Conservation (phyloP, 1,140 invertebrate species). For the Frieseomelitta varia region DNA sequence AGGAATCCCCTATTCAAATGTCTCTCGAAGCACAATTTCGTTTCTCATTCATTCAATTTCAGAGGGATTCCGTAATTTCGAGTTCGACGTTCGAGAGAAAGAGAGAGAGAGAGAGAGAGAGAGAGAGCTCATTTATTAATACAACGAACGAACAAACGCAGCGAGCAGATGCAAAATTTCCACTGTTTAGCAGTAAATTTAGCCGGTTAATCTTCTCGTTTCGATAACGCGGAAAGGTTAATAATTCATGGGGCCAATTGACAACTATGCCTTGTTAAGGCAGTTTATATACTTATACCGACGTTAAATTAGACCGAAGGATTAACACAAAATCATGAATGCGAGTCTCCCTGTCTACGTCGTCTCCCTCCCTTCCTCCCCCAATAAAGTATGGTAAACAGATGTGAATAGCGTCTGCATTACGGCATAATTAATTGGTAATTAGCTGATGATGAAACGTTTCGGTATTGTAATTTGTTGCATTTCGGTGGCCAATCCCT, state of each 20-base stretch:
- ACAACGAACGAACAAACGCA: not conserved
- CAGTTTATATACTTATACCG: not conserved
- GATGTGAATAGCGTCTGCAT: not conserved
- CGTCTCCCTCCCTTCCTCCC: too few species aligned
- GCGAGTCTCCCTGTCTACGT: too few species aligned
- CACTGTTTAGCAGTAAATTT: not conserved
- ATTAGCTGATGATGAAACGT: not conserved
- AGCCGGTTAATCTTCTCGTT: not conserved
- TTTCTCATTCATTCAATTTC: not conserved
- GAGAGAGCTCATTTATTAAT: not conserved
- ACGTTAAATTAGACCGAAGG: not conserved
- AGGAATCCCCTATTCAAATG: too few species aligned
- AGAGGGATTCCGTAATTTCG: not conserved
- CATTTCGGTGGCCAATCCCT: not conserved
- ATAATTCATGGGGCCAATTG: not conserved
- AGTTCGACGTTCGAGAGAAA: too few species aligned
- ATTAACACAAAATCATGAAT: not conserved
- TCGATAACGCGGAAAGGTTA: not conserved
- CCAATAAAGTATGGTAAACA: not conserved
- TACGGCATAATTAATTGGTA: not conserved
- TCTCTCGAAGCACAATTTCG: too few species aligned
- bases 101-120: too few species aligned
- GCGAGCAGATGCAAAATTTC: not conserved
- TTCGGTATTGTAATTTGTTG: not conserved
- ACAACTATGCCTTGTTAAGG: not conserved